phyloP scores from a whole-genome alignment of 2,113 vertebrate genomes.

The Albula goreensis region DNA sequence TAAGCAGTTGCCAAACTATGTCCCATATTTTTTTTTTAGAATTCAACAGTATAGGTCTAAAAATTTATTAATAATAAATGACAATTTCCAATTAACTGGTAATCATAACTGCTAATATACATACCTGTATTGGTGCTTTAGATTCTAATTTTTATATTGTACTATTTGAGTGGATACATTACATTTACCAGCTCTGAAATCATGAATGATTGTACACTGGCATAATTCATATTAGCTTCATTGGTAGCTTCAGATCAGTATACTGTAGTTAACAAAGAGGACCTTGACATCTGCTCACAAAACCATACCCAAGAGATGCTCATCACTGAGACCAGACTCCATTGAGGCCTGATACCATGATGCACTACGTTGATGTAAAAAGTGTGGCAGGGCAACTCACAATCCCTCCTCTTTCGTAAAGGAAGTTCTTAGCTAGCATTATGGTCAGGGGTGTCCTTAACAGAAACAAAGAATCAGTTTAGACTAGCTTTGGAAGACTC shows the following conservation, averaged over 20 bases:
- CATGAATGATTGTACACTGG: too few species aligned
- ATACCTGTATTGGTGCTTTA: neutral
- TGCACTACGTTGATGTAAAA: slow-evolving; percentile 68
- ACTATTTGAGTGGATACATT: neutral
- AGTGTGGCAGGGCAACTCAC: slow-evolving; percentile 89
- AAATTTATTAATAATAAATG: neutral
- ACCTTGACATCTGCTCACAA: too few species aligned
- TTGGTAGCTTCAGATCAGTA: too few species aligned
- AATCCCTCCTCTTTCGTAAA: slow-evolving; percentile 93
- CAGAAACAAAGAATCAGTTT: slow-evolving; percentile 87
- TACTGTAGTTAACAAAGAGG: too few species aligned
- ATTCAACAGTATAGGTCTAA: neutral
- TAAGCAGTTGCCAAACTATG: too few species aligned
- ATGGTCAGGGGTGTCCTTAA: slow-evolving; percentile 66
- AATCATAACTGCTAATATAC: neutral
- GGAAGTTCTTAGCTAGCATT: slow-evolving; percentile 65
- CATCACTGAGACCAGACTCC: too few species aligned
- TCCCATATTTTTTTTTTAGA: neutral
- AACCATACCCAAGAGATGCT: too few species aligned
- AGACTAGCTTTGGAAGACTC: slow-evolving; percentile 89
- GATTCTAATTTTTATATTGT: neutral
- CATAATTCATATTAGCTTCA: too few species aligned
- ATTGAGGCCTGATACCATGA: too few species aligned
- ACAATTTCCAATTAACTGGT: neutral
- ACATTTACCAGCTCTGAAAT: too few species aligned